These are phyloP conservation scores for Cetoscarus ocellatus DNA, from an alignment of 2,797 vertebrate genomes.

Conservation along the genomic window DNA sequence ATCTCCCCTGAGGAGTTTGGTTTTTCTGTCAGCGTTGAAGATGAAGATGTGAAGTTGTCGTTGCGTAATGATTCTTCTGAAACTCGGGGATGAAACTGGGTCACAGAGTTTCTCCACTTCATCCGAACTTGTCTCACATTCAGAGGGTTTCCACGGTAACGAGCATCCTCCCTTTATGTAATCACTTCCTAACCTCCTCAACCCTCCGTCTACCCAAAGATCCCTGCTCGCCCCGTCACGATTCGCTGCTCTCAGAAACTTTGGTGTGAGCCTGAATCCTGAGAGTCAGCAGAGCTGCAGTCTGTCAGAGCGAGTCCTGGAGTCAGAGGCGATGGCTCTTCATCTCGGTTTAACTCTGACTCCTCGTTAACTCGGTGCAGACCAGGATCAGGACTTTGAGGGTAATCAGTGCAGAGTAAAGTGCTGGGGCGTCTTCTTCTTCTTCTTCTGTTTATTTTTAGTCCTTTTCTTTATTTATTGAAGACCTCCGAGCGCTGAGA, in stretches of 20 bases:
- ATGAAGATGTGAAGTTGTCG: background rate
- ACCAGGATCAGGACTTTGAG: too few relatives aligned
- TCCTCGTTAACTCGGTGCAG: too few relatives aligned
- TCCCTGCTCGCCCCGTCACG: background rate
- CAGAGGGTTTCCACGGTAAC: constrained; percentile 49
- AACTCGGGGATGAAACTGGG: constrained; percentile 45
- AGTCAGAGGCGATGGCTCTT: too few relatives aligned
- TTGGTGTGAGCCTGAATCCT: background rate
- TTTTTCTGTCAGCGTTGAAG: background rate
- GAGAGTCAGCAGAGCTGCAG: background rate
- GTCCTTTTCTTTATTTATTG: too few relatives aligned
- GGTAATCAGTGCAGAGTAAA: too few relatives aligned
- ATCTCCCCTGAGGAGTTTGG: background rate
- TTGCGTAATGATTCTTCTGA: constrained; percentile 42
- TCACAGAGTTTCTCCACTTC: constrained; percentile 43
- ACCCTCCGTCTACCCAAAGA: constrained; percentile 1
- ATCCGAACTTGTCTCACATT: constrained; percentile 14
- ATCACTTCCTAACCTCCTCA: constrained; percentile 8
- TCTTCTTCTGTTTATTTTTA: too few relatives aligned
- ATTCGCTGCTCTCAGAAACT: background rate
- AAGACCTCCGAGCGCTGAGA: too few relatives aligned
- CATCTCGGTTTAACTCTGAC: too few relatives aligned
- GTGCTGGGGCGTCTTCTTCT: too few relatives aligned
- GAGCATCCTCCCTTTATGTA: constrained; percentile 14
- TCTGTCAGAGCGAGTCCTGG: background rate